phyloP scores from a whole-genome alignment of 2,797 vertebrate genomes.

The Leptoclinus maculatus region DNA sequence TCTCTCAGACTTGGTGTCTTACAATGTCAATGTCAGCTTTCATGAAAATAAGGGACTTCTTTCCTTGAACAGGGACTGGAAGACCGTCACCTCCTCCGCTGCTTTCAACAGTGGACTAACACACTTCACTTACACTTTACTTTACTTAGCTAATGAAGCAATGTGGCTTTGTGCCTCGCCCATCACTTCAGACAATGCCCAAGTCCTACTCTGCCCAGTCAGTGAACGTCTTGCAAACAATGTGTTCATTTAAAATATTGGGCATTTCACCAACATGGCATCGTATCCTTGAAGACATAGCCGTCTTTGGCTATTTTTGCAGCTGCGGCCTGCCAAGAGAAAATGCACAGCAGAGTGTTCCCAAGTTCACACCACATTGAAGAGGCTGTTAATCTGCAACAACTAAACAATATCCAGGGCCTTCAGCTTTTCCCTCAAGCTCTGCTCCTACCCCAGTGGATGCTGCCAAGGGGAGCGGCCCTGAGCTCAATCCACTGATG shows the following conservation, averaged over 20 bases:
- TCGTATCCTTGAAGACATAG: conserved; percentile 39
- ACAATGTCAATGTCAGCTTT: conserved; percentile 9
- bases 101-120: conserved; percentile 11
- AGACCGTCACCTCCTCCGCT: not conserved
- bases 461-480: conserved; percentile 7
- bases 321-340: conserved; percentile 37
- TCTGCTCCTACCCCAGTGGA: conserved; percentile 8
- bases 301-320: conserved; percentile 31
- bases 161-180: conserved; percentile 29
- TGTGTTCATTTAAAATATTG: conserved; percentile 16
- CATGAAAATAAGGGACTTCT: not conserved
- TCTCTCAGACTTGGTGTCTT: not conserved
- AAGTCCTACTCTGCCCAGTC: conserved; percentile 18
- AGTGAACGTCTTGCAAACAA: conserved; percentile 37
- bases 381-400: conserved; percentile 39
- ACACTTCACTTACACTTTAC: conserved; percentile 9
- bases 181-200: conserved; percentile 26
- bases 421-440: conserved; percentile 4
- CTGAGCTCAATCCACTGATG: conserved; percentile 10
- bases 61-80: not conserved
- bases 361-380: conserved; percentile 9
- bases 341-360: conserved; percentile 8
- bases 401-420: conserved; percentile 11
- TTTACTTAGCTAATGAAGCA: not conserved
- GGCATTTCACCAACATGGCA: conserved; percentile 36